phyloP scores from a whole-genome alignment of 2,113 vertebrate species.

The Rhinoptilus africanus region DNA sequence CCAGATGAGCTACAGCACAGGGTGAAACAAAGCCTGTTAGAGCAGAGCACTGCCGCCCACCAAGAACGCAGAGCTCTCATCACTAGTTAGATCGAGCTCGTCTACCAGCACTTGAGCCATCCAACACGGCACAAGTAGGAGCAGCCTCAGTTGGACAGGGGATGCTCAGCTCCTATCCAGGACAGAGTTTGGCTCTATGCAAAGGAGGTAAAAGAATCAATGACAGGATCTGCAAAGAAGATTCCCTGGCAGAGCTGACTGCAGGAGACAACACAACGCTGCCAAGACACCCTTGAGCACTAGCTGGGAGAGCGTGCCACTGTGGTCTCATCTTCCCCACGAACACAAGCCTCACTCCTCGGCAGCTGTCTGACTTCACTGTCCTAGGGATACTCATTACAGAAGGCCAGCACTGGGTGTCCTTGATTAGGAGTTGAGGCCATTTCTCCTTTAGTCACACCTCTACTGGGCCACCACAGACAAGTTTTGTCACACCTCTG shows the following conservation, averaged over 20 bases:
- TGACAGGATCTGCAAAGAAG: not conserved
- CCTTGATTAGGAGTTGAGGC: not conserved
- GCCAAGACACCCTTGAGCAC: not conserved
- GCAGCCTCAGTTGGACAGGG: not conserved
- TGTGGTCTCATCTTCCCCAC: not conserved
- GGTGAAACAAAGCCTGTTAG: not conserved
- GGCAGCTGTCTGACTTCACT: not conserved
- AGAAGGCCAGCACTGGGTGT: not conserved
- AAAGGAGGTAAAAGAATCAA: not conserved
- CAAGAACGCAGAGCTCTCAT: not conserved
- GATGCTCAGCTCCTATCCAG: not conserved
- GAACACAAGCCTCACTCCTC: not conserved
- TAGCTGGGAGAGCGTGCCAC: not conserved
- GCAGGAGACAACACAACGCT: not conserved
- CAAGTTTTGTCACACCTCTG: not conserved
- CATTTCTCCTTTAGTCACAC: not conserved
- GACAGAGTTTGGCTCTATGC: not conserved
- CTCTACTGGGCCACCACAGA: not conserved
- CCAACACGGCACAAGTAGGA: not conserved
- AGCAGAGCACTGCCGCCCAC: not conserved
- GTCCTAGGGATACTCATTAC: not conserved
- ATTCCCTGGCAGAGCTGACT: not conserved
- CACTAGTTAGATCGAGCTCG: not conserved
- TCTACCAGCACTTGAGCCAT: not conserved
- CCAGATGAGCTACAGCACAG: slow-evolving; percentile 73